These are phyloP conservation scores for Cepaea nemoralis DNA, from an alignment of 1,140 invertebrate genomes.

Conservation along the genomic window DNA sequence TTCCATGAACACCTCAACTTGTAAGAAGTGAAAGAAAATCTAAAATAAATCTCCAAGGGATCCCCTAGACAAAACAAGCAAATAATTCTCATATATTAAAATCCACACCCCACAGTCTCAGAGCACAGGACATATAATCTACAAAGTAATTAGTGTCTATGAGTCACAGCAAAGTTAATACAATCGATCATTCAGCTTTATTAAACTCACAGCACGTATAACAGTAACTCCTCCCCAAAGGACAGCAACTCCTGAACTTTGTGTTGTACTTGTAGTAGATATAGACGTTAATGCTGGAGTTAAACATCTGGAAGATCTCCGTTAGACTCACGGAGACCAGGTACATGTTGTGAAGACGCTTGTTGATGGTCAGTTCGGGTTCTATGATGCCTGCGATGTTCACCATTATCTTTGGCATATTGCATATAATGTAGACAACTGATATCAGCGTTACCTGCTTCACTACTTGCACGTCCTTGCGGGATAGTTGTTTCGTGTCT, in stretches of 20 bases:
- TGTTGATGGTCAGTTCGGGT: neutral
- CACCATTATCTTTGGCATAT: constrained; percentile 24
- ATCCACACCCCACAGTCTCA: too few relatives aligned
- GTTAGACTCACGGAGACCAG: neutral
- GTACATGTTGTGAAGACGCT: neutral
- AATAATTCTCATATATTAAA: too few relatives aligned
- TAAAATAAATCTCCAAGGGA: too few relatives aligned
- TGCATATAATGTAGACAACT: neutral
- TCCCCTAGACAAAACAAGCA: too few relatives aligned
- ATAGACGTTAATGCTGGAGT: constrained; percentile 3
- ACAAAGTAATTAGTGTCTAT: too few relatives aligned
- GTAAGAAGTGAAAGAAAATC: too few relatives aligned
- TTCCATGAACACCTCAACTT: too few relatives aligned
- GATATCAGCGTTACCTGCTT: constrained; percentile 19
- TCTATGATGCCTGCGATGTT: neutral
- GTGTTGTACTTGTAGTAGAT: constrained; percentile 27
- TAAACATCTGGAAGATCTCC: constrained; percentile 9
- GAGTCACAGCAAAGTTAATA: too few relatives aligned
- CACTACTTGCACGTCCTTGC: neutral
- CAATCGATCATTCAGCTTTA: too few relatives aligned
- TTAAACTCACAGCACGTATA: too few relatives aligned
- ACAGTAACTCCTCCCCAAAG: too few relatives aligned
- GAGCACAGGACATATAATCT: too few relatives aligned
- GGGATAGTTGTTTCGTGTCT: neutral
- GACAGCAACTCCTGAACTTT: constrained; percentile 6